Conservation (phyloP, 2,113 vertebrate genomes). For the Ophiodon elongatus region DNA sequence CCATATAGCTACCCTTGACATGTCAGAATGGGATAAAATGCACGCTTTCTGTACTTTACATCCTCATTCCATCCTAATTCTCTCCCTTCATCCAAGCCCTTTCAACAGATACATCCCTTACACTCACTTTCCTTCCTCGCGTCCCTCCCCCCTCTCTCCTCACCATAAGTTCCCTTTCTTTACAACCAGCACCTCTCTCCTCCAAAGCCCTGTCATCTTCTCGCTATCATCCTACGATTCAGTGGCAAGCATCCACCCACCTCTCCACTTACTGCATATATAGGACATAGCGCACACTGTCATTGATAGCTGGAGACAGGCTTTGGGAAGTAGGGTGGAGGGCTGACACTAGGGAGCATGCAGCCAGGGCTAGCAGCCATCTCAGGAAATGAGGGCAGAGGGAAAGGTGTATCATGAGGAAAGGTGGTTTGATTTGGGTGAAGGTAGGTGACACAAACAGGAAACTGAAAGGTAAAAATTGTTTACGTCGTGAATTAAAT, state of each 20-base stretch:
- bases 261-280: conserved; percentile 76
- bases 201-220: conserved; percentile 73
- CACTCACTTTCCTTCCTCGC: conserved; percentile 29
- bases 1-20: conserved; percentile 42
- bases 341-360: conserved; percentile 57
- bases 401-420: conserved; percentile 38
- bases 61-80: conserved; percentile 63
- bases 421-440: background rate
- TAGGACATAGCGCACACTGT: conserved; percentile 65
- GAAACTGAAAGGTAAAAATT: background rate
- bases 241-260: conserved; percentile 76
- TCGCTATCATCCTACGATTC: conserved; percentile 66
- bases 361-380: conserved; percentile 15
- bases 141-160: conserved; percentile 6
- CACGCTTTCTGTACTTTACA: conserved; percentile 55
- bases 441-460: conserved; percentile 6
- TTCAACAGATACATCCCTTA: conserved; percentile 44
- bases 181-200: conserved; percentile 48
- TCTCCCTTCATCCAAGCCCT: conserved; percentile 50
- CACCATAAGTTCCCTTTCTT: conserved; percentile 37
- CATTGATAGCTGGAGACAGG: conserved; percentile 68
- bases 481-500: background rate
- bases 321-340: conserved; percentile 47
- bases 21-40: conserved; percentile 55
- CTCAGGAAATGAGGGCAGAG: conserved; percentile 57